Evolutionary conservation across 2,797 vertebrate species (phyloP).

Genomic region (Micrastur ruficollis): DNA sequence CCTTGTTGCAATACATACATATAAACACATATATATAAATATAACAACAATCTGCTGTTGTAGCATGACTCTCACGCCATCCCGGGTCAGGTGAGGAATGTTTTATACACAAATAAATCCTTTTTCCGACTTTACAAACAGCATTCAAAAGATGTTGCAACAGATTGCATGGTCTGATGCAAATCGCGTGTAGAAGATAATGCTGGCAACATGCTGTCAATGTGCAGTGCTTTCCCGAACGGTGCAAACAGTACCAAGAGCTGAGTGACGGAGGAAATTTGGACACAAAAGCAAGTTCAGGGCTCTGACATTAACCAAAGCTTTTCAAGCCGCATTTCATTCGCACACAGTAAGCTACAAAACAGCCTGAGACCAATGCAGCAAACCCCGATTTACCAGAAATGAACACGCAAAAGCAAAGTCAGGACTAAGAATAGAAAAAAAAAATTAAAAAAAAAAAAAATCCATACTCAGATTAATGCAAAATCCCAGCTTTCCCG

Average conservation of each 20-base stretch:
- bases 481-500: constrained; percentile 14
- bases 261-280: background rate
- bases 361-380: background rate
- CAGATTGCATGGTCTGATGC: background rate
- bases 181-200: accelerated
- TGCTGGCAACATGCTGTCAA: accelerated
- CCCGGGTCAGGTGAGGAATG: background rate
- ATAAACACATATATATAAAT: background rate
- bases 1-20: background rate
- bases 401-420: background rate
- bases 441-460: background rate
- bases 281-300: background rate
- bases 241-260: accelerated
- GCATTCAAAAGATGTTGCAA: background rate
- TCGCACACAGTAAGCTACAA: background rate
- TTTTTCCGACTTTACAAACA: background rate
- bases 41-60: background rate
- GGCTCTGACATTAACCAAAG: background rate
- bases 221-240: background rate
- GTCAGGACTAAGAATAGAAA: background rate
- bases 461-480: constrained; percentile 1
- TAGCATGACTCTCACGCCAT: accelerated
- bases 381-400: background rate
- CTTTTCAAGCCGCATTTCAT: background rate
- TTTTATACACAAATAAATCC: background rate